A percentile compares a stretch with the other conserved stretches of the same genome.
These are phyloP conservation scores for Pollimyrus isidori DNA, from an alignment of 2,113 vertebrate species.

Conservation along the genomic window DNA sequence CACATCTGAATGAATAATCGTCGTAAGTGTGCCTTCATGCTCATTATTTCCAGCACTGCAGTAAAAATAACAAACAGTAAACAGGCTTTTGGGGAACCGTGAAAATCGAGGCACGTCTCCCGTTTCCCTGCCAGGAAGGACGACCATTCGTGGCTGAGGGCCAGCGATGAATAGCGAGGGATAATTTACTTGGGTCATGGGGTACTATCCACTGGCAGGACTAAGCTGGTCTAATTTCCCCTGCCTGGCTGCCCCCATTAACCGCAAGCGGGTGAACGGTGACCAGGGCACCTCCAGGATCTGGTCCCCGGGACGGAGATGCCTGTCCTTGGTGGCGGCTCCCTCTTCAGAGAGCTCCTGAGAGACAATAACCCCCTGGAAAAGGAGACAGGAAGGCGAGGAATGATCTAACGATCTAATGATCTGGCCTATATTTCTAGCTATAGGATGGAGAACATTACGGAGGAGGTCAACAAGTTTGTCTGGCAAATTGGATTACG, in stretches of 20 bases:
- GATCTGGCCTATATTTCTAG: background rate
- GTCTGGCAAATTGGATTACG: background rate
- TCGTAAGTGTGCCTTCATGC: background rate
- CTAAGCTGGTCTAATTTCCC: background rate
- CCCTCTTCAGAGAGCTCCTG: slow-evolving; percentile 94
- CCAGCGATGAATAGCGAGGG: background rate
- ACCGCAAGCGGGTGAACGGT: background rate
- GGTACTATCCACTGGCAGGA: background rate
- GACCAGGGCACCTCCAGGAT: slow-evolving; percentile 78
- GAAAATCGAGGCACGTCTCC: background rate
- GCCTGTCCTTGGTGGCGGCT: slow-evolving; percentile 85
- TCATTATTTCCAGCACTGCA: background rate
- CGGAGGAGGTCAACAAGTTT: background rate
- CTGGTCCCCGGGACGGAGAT: slow-evolving; percentile 89
- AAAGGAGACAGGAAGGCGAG: background rate
- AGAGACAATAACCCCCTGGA: slow-evolving; percentile 86
- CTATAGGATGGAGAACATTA: background rate
- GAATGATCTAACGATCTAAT: background rate
- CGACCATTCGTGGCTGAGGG: background rate
- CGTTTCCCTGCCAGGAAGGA: background rate
- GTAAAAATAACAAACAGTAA: background rate
- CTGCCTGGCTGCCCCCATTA: background rate
- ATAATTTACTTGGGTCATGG: background rate
- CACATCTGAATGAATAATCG: background rate
- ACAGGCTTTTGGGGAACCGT: background rate